phyloP scores from a whole-genome alignment of 2,113 vertebrate genomes.

The Stictonetta naevosa region DNA sequence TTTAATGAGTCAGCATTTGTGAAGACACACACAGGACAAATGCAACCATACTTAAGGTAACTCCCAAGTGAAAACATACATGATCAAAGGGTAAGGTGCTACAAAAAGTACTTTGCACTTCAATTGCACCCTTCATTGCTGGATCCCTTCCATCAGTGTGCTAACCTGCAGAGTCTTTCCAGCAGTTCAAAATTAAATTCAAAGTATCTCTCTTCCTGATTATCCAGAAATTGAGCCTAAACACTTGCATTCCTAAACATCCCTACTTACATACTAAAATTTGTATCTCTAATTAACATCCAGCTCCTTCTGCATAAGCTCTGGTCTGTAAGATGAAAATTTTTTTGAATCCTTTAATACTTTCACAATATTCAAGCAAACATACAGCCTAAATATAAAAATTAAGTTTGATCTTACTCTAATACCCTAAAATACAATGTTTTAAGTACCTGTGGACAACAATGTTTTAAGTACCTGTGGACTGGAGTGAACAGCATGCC shows the following conservation, averaged over 20 bases:
- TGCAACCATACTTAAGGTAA: too few species aligned
- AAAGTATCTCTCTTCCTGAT: neutral
- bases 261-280: neutral
- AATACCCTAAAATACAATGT: neutral
- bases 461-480: neutral
- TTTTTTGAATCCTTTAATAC: neutral
- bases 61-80: too few species aligned
- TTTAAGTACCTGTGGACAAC: neutral
- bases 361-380: neutral
- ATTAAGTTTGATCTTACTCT: neutral
- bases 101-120: neutral
- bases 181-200: neutral
- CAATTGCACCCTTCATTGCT: accelerated
- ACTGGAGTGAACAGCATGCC: neutral
- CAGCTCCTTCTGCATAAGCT: neutral
- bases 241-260: neutral
- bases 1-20: neutral
- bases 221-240: neutral
- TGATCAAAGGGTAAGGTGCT: neutral
- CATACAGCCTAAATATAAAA: accelerated
- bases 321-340: neutral
- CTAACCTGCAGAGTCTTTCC: accelerated
- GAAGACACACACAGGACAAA: neutral
- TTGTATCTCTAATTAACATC: accelerated
- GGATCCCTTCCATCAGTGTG: neutral